Conservation (phyloP, 2,113 vertebrate genomes). For the Burhinus oedicnemus region DNA sequence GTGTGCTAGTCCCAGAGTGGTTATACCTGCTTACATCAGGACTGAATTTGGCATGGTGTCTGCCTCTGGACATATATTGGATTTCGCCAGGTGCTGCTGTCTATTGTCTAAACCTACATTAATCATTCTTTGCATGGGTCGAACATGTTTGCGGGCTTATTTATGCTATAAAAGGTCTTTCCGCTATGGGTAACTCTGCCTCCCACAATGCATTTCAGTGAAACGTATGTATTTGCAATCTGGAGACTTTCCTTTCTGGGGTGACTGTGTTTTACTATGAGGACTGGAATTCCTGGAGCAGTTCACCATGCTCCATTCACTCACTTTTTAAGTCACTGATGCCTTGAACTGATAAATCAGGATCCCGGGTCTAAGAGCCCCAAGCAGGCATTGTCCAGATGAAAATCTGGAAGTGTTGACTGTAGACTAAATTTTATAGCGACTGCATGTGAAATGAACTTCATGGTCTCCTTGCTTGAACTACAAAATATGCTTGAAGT, state of each 20-base stretch:
- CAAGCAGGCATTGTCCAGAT: background rate
- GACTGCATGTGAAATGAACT: background rate
- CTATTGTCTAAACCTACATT: slow-evolving; percentile 5
- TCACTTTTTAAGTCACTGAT: background rate
- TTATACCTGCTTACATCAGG: background rate
- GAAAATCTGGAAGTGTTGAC: background rate
- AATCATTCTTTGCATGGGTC: background rate
- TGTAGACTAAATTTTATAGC: background rate
- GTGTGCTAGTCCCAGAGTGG: background rate
- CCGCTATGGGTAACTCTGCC: background rate
- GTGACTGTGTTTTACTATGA: background rate
- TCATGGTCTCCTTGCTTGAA: background rate
- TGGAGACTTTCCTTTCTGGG: background rate
- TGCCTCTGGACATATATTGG: background rate
- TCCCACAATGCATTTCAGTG: background rate
- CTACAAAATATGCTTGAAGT: background rate
- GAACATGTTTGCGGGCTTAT: background rate
- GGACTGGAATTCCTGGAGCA: background rate
- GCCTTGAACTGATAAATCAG: background rate
- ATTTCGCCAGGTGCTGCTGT: slow-evolving; percentile 25
- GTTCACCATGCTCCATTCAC: background rate
- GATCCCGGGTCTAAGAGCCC: background rate
- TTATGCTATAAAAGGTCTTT: background rate
- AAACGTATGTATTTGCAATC: background rate
- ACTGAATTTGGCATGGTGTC: background rate